These are phyloP conservation scores for Ganaspis brasiliensis DNA, from an alignment of 2,888 invertebrate species.

Conservation along the genomic window DNA sequence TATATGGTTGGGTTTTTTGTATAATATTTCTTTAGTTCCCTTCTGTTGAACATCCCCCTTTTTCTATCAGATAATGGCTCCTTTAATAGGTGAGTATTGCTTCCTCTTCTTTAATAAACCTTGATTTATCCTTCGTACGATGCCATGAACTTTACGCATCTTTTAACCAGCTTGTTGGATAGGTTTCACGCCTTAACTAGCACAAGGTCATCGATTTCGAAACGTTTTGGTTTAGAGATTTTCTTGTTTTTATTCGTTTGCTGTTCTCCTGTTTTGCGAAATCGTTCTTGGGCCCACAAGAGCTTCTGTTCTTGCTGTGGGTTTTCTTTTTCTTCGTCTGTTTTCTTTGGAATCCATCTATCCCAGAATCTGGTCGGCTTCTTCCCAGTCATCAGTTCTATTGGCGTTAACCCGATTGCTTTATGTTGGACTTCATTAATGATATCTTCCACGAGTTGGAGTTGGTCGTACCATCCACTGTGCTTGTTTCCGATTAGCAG, in stretches of 20 bases:
- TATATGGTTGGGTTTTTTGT: too few relatives aligned
- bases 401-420: background rate
- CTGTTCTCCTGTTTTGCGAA: background rate
- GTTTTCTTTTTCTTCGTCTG: too few relatives aligned
- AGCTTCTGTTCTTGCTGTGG: background rate
- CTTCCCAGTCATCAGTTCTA: background rate
- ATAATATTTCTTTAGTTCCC: too few relatives aligned
- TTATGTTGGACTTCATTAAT: slow-evolving; percentile 36
- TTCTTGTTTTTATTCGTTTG: too few relatives aligned
- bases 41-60: too few relatives aligned
- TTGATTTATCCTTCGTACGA: background rate
- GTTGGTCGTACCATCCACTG: background rate
- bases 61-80: too few relatives aligned
- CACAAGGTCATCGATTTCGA: background rate
- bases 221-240: background rate
- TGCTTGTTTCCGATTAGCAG: slow-evolving; percentile 7
- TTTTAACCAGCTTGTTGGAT: background rate
- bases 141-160: background rate
- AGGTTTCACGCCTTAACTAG: background rate
- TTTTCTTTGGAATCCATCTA: background rate
- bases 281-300: background rate
- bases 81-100: too few relatives aligned
- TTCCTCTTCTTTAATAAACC: too few relatives aligned
- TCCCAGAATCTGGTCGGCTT: background rate
- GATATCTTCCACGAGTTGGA: slow-evolving; percentile 22